Evolutionary conservation across 2,113 vertebrate genomes (phyloP), one percentile per base, ranked within the genome.

Genomic region (Thamnaconus septentrionalis): DNA sequence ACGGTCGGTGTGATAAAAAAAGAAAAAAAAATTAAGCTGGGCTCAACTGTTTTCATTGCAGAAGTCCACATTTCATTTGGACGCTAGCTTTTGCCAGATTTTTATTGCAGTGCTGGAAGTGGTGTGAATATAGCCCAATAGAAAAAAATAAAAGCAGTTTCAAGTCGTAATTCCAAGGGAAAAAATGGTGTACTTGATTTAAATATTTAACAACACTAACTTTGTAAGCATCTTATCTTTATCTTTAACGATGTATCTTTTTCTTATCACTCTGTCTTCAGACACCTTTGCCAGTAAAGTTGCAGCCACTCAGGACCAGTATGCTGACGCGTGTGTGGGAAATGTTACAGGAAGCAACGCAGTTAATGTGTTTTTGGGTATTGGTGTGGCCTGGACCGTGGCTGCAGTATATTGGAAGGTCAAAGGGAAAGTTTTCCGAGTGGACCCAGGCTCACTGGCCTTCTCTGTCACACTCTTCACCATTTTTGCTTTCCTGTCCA

Each of bases 391-490:
- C 59, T 97, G 95, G 95, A 94, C 95, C 0, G 92, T 95, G 81
- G 94, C 95, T 2, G 94, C 95, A 3, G 85, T 95, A 12, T 96
- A 97, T 72, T 96, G 95, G 95, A 85, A 93, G 10, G 82, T 88
- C 63, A 91, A 95, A 83, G 95, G 95, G 58, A 80, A 91, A 59
- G 82, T 84, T 41, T 96, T 97, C 77, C 69, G 79, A 12, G 95
- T 97, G 86, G 89, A 95, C 7, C 91, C 94, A 0, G 95, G 95
- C 64, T 93, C 93, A 0, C 82, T 97, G 91, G 95, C 95, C 78
- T 97, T 97, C 88, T 95, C 95, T 0, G 95, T 97, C 88, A 97
- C 95, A 0, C 94, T 97, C 71, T 97, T 96, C 90, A 96, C 95
- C 68, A 94, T 96, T 88, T 95, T 95, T 66, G 95, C 95, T 85